phyloP scores from a whole-genome alignment of 2,797 vertebrate species.

The Characodon lateralis region DNA sequence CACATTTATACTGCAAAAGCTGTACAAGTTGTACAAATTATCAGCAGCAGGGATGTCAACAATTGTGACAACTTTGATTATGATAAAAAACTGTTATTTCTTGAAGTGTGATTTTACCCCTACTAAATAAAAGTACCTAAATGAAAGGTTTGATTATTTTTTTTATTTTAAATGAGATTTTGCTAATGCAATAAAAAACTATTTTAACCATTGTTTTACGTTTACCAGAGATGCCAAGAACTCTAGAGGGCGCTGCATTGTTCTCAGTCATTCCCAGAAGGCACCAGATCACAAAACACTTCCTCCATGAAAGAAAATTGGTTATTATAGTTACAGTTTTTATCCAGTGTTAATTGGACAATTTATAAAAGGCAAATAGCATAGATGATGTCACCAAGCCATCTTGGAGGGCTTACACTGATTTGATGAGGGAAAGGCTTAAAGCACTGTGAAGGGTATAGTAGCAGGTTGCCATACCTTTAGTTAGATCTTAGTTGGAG shows the following conservation, averaged over 20 bases:
- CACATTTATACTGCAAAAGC: no score
- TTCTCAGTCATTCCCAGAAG: neutral
- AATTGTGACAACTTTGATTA: neutral
- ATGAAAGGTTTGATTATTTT: neutral
- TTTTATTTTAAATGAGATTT: neutral
- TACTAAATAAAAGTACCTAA: neutral
- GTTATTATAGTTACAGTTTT: neutral
- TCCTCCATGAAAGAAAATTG: neutral
- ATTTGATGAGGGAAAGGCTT: neutral
- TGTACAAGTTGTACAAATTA: no score
- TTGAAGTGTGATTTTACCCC: neutral
- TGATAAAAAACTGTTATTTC: neutral
- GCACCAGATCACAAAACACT: neutral
- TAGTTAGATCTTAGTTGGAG: neutral
- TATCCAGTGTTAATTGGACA: neutral
- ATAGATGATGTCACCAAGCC: neutral
- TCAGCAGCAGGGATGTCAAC: neutral
- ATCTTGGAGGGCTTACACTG: neutral
- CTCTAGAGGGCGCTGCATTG: no score
- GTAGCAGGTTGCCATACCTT: neutral
- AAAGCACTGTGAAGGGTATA: neutral
- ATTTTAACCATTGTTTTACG: neutral
- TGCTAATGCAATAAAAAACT: neutral
- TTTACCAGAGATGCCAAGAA: neutral
- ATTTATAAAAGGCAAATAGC: neutral